Evolutionary conservation across 2,113 vertebrate genomes (phyloP).

Genomic region (Poeciliopsis prolifica): DNA sequence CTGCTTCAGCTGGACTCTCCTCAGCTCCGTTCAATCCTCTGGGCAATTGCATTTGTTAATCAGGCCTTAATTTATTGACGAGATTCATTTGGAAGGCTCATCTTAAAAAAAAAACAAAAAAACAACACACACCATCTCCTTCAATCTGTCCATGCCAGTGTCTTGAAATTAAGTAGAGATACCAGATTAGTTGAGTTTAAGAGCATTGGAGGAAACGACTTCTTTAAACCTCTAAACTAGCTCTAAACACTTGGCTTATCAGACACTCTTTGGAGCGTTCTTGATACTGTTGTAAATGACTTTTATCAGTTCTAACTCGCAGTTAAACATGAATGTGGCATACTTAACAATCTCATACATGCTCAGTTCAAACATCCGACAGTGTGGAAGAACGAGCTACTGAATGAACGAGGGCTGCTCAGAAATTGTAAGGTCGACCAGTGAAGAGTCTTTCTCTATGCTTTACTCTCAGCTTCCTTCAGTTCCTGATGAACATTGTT

Average conservation of each 20-base stretch:
- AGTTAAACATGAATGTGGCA: slow-evolving; percentile 1
- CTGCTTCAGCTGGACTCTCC: slow-evolving; percentile 61
- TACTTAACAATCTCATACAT: neutral
- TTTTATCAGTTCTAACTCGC: neutral
- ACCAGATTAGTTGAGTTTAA: slow-evolving; percentile 63
- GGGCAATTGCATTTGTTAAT: slow-evolving; percentile 79
- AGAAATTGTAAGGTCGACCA: neutral
- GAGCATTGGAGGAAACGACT: slow-evolving; percentile 27
- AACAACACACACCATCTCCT: slow-evolving; percentile 56
- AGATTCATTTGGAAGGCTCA: slow-evolving; percentile 65
- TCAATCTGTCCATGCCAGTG: slow-evolving; percentile 50
- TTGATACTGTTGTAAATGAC: neutral
- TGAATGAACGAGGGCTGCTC: neutral
- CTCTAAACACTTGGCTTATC: neutral
- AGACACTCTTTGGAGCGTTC: neutral
- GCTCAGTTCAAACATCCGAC: neutral
- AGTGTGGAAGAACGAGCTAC: neutral
- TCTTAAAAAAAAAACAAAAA: slow-evolving; percentile 11
- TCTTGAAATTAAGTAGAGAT: slow-evolving; percentile 63
- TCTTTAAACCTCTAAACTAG: slow-evolving; percentile 17
- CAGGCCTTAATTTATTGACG: slow-evolving; percentile 77
- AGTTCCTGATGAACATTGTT: too few species aligned
- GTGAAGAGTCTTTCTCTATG: neutral
- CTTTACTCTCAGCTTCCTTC: too few species aligned
- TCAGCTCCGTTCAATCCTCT: slow-evolving; percentile 53